Evolutionary conservation across 1,140 invertebrate genomes (phyloP).

Genomic region (Drosophila ercepeae): DNA sequence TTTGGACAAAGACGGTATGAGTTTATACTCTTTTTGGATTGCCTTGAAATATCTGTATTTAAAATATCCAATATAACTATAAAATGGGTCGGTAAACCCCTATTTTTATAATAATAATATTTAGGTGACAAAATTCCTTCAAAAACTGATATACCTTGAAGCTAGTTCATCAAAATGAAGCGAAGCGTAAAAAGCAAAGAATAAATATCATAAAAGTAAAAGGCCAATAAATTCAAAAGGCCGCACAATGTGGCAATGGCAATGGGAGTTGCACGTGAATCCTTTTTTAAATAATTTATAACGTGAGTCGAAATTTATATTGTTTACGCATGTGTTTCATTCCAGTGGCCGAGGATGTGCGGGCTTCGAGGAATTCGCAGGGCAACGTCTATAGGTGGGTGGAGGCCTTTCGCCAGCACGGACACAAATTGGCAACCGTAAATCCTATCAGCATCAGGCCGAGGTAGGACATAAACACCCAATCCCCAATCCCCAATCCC

Average conservation of each 20-base stretch:
- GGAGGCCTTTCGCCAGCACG: slow-evolving; percentile 85
- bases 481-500: neutral
- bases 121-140: slow-evolving; percentile 9
- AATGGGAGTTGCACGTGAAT: slow-evolving; percentile 39
- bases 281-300: slow-evolving; percentile 80
- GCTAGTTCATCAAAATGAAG: slow-evolving; percentile 27
- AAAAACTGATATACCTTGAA: slow-evolving; percentile 22
- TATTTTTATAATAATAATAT: too few relatives aligned
- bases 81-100: too few relatives aligned
- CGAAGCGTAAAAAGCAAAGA: slow-evolving; percentile 49
- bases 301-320: slow-evolving; percentile 72
- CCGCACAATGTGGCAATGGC: slow-evolving; percentile 25
- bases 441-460: slow-evolving; percentile 85
- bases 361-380: slow-evolving; percentile 69
- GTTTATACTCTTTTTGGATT: slow-evolving; percentile 8
- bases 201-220: slow-evolving; percentile 74
- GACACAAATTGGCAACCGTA: slow-evolving; percentile 85
- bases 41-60: too few relatives aligned
- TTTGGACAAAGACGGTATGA: neutral
- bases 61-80: too few relatives aligned
- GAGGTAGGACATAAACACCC: slow-evolving; percentile 75
- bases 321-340: slow-evolving; percentile 71
- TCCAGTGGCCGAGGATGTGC: slow-evolving; percentile 73
- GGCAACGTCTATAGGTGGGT: slow-evolving; percentile 84
- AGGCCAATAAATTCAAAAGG: slow-evolving; percentile 78